Conservation (phyloP, 2,113 vertebrate genomes). For the Phyllopteryx taeniolatus region DNA sequence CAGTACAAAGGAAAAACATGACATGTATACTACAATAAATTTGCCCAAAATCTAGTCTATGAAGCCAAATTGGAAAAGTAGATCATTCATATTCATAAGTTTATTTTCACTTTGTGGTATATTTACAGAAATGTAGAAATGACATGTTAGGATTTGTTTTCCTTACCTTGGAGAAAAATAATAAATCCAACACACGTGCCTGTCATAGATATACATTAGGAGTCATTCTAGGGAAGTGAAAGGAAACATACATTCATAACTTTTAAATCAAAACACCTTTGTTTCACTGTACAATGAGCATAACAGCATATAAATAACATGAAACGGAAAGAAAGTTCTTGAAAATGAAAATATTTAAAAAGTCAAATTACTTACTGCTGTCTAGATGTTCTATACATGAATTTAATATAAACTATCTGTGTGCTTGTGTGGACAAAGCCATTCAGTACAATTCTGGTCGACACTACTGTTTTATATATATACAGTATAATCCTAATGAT, state of each 20-base stretch:
- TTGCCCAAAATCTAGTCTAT: background rate
- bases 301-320: slow-evolving; percentile 52
- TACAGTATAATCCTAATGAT: background rate
- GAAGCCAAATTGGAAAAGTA: background rate
- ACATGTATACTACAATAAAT: background rate
- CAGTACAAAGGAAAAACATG: background rate
- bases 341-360: slow-evolving; percentile 49
- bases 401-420: slow-evolving; percentile 55
- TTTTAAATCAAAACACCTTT: slow-evolving; percentile 22
- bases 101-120: slow-evolving; percentile 13
- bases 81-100: background rate
- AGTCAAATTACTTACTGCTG: slow-evolving; percentile 40
- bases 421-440: slow-evolving; percentile 56
- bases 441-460: background rate
- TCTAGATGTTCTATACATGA: slow-evolving; percentile 30
- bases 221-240: background rate
- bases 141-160: background rate
- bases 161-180: background rate
- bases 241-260: slow-evolving; percentile 12
- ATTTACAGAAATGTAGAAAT: slow-evolving; percentile 28
- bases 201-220: background rate
- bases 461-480: background rate
- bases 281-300: slow-evolving; percentile 51
- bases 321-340: background rate
- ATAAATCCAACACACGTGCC: too few species aligned